Evolutionary conservation across 2,113 vertebrate species (phyloP).

Genomic region (Pluvianellus socialis): DNA sequence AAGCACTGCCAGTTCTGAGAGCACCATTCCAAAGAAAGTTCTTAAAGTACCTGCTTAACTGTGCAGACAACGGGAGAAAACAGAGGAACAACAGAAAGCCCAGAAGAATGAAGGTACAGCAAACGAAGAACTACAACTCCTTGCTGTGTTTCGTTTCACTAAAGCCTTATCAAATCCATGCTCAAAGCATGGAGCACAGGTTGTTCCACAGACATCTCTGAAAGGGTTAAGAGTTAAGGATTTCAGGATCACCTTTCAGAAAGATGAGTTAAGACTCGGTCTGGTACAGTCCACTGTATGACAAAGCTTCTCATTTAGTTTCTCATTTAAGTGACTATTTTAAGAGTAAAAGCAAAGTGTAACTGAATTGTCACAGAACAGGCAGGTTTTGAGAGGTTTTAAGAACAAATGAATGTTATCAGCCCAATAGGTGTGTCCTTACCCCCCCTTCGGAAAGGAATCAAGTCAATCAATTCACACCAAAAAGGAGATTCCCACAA

Average conservation of each 20-base stretch:
- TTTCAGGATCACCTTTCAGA: neutral
- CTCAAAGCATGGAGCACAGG: neutral
- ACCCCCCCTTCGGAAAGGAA: neutral
- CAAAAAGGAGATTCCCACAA: neutral
- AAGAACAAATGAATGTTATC: neutral
- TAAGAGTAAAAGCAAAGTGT: neutral
- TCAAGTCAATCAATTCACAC: neutral
- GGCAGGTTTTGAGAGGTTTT: neutral
- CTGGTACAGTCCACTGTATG: neutral
- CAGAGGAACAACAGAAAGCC: neutral
- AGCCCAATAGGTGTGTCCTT: neutral
- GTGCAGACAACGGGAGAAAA: neutral
- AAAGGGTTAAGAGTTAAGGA: neutral
- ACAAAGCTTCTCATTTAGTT: neutral
- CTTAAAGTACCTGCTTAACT: neutral
- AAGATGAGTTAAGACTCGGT: neutral
- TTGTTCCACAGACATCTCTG: neutral
- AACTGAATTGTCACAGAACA: neutral
- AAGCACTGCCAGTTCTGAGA: neutral
- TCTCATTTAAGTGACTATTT: neutral
- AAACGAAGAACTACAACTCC: neutral
- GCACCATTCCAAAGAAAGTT: neutral
- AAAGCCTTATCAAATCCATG: neutral
- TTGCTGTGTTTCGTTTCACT: neutral
- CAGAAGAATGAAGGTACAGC: neutral